Evolutionary conservation across 2,113 vertebrate species (phyloP).

Genomic region (Microcebus griseorufus): DNA sequence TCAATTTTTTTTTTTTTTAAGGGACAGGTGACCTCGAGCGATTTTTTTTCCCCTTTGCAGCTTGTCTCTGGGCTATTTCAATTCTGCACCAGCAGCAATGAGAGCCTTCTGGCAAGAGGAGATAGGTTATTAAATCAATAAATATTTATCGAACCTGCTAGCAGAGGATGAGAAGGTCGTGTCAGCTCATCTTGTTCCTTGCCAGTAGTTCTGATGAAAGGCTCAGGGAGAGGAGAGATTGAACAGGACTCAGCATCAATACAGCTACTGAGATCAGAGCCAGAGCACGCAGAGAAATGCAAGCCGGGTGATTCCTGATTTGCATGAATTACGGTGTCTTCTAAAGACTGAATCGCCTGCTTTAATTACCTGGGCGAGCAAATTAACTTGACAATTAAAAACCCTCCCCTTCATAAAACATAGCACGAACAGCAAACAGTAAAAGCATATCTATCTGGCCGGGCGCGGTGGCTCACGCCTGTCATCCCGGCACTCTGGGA

Average conservation of each 20-base stretch:
- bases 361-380: constrained; percentile 35
- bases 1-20: not conserved
- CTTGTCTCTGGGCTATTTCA: not conserved
- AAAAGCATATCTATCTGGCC: not conserved
- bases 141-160: constrained; percentile 38
- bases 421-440: not conserved
- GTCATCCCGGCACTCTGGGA: too few relatives aligned
- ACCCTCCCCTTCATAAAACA: constrained; percentile 26
- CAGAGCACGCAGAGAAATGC: not conserved
- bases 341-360: constrained; percentile 31
- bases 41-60: not conserved
- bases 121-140: constrained; percentile 18
- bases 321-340: constrained; percentile 47
- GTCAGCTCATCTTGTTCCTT: constrained; percentile 21
- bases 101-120: constrained; percentile 32
- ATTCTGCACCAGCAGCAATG: not conserved
- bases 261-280: not conserved
- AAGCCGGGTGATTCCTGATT: constrained; percentile 2
- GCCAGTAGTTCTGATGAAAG: constrained; percentile 30
- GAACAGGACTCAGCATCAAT: not conserved
- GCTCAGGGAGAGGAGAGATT: not conserved
- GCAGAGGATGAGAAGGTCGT: not conserved
- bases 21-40: not conserved
- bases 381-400: constrained; percentile 66
- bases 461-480: too few relatives aligned